A percentile compares a stretch with the other conserved stretches of the same genome.
Evolutionary conservation across 2,888 invertebrate genomes (phyloP).

Genomic region (Acanthoscelides obtectus): DNA sequence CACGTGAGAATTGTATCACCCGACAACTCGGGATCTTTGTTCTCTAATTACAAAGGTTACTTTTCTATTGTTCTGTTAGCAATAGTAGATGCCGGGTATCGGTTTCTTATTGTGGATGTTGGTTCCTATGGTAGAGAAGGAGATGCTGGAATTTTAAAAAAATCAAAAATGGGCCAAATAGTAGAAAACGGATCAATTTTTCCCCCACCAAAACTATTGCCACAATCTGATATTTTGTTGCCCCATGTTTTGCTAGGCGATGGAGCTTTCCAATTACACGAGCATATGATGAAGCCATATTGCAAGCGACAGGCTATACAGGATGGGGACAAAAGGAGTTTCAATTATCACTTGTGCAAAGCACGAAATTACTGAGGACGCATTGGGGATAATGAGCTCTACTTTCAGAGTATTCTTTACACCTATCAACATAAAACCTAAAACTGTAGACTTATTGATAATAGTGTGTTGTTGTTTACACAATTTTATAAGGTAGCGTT

Average conservation of each 20-base stretch:
- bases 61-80: neutral
- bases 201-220: neutral
- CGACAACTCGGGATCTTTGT: neutral
- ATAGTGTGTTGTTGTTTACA: neutral
- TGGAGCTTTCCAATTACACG: neutral
- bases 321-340: neutral
- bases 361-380: neutral
- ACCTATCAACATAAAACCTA: constrained; percentile 1
- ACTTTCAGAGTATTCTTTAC: constrained; percentile 3
- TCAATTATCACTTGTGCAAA: neutral
- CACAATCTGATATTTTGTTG: neutral
- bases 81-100: neutral
- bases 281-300: constrained; percentile 1
- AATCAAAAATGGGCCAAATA: neutral
- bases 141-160: neutral
- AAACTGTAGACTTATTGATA: neutral
- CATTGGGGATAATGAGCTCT: neutral
- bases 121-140: constrained; percentile 2
- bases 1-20: neutral
- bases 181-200: neutral
- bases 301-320: neutral
- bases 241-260: neutral
- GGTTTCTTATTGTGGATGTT: neutral
- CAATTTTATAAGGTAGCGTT: too few species aligned
- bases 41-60: constrained; percentile 1